Evolutionary conservation across 2,888 invertebrate genomes (phyloP).

Genomic region (Nasonovia ribisnigri): DNA sequence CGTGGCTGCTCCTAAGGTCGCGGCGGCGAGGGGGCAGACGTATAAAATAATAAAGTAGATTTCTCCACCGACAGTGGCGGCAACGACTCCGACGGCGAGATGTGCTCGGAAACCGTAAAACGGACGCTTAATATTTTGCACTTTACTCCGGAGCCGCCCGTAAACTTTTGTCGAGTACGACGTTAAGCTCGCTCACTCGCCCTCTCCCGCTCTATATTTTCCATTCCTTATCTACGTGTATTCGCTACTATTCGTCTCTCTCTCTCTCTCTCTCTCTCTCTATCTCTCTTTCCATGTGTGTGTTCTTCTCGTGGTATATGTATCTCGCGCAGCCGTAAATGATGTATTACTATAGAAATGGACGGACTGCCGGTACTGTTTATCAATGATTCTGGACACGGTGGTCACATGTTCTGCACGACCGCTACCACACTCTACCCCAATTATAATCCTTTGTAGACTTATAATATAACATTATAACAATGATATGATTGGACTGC

Average conservation of each 20-base stretch:
- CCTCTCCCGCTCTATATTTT: background rate
- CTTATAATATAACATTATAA: background rate
- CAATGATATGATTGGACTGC: background rate
- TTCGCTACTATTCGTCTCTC: background rate
- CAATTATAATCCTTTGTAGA: background rate
- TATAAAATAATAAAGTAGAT: conserved; percentile 18
- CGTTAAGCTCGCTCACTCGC: background rate
- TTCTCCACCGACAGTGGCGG: background rate
- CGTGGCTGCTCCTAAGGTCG: background rate
- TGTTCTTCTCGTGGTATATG: background rate
- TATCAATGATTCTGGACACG: background rate
- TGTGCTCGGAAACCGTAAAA: conserved; percentile 26
- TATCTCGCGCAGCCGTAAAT: background rate
- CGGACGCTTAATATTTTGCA: conserved; percentile 26
- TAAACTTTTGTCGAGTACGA: background rate
- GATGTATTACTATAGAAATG: background rate
- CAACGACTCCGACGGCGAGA: background rate
- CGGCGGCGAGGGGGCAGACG: background rate
- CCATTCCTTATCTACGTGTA: background rate
- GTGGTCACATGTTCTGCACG: background rate
- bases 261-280: background rate
- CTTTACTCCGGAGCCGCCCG: background rate
- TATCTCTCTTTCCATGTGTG: no score
- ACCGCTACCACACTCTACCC: background rate
- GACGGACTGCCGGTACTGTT: background rate